Percentiles rank a stretch among this genome's conserved stretches.
Conservation (phyloP, 2,797 vertebrate species). For the Tarsius wallacei region DNA sequence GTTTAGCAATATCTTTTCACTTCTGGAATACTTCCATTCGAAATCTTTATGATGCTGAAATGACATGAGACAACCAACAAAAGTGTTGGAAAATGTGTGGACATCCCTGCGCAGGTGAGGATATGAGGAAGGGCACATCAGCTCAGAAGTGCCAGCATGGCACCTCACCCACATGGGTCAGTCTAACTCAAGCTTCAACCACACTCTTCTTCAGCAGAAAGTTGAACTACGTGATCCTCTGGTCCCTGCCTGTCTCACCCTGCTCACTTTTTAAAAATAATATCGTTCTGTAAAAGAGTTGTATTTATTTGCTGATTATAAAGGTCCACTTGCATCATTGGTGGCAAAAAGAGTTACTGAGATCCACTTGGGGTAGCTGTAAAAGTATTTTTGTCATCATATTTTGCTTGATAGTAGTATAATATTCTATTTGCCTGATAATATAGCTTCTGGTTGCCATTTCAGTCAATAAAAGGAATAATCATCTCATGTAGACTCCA, state of each 20-base stretch:
- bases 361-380: background rate
- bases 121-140: background rate
- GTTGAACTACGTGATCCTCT: background rate
- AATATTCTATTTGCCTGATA: slow-evolving; percentile 11
- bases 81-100: background rate
- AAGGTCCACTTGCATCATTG: background rate
- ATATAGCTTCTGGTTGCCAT: background rate
- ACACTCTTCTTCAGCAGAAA: background rate
- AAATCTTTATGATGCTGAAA: background rate
- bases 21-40: background rate
- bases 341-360: background rate
- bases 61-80: background rate
- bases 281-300: background rate
- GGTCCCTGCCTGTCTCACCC: background rate
- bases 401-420: background rate
- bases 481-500: background rate
- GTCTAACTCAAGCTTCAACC: background rate
- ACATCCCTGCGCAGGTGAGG: background rate
- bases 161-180: background rate
- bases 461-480: background rate
- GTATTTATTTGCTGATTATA: background rate
- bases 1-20: background rate
- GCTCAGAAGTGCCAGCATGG: background rate
- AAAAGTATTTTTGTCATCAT: background rate
- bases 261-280: background rate